Evolutionary conservation across 2,797 vertebrate species (phyloP).

Genomic region (Syngnathus rostellatus): DNA sequence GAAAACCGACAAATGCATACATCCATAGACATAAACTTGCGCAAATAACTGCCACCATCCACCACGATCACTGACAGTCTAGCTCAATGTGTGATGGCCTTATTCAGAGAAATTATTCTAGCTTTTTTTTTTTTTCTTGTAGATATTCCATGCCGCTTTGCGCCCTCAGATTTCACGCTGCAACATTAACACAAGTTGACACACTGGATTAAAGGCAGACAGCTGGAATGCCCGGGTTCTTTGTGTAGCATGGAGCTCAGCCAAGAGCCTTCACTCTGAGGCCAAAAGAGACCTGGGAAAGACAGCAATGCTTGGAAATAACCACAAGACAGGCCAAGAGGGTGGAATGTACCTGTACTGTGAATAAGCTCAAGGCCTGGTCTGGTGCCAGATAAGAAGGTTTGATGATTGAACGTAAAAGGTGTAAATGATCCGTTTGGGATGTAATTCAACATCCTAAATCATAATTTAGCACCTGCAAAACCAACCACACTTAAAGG

Average conservation of each 20-base stretch:
- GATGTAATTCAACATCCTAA: neutral
- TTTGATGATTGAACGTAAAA: neutral
- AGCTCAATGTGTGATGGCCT: slow-evolving; percentile 54
- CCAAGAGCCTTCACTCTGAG: slow-evolving; percentile 85
- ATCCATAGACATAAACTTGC: slow-evolving; percentile 3
- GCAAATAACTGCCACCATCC: slow-evolving; percentile 34
- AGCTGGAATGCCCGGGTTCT: slow-evolving; percentile 95
- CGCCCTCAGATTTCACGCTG: slow-evolving; percentile 93
- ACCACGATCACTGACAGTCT: slow-evolving; percentile 35
- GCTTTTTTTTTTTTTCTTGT: slow-evolving; percentile 76
- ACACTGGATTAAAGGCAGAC: slow-evolving; percentile 98
- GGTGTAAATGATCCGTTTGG: neutral
- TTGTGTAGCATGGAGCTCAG: slow-evolving; percentile 89
- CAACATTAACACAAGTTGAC: slow-evolving; percentile 99
- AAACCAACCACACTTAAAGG: neutral
- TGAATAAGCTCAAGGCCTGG: neutral
- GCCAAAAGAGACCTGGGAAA: slow-evolving; percentile 80
- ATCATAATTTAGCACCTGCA: neutral
- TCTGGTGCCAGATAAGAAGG: neutral
- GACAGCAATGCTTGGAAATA: slow-evolving; percentile 65
- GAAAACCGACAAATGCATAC: slow-evolving; percentile 15
- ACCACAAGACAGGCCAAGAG: slow-evolving; percentile 61
- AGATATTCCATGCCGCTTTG: slow-evolving; percentile 89
- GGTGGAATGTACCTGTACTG: slow-evolving; percentile 60
- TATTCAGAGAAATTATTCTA: slow-evolving; percentile 82